Evolutionary conservation across 1,140 invertebrate genomes (phyloP), one percentile per base, ranked within the genome.

Genomic region (Rhagoletis zephyria): DNA sequence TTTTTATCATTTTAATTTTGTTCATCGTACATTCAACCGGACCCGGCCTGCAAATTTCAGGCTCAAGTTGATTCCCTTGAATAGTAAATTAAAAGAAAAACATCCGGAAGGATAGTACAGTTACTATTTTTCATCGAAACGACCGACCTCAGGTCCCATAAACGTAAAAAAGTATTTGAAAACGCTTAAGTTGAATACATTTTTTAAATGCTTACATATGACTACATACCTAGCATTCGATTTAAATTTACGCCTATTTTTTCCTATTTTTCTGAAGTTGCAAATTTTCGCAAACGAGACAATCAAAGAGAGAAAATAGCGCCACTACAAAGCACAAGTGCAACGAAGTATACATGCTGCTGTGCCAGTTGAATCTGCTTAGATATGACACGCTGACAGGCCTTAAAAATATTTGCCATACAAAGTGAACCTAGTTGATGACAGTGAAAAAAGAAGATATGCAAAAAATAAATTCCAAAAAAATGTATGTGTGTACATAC

Each of bases 281-380:
- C 16, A 48, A 48, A 56, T 81, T 81, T 81, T 81, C 48, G 19
- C 74, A 51, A 56, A 56, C 16, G 9, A 51, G 12, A 81, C 48
- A 51, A 56, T 81, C 74, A 81, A 81, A 81, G 74, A 19, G 48
- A 81, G 48, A 81, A 56, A 81, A 81, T 42, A n/a, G 51, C 56
- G 42, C 48, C 74, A 30, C n/a, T 56, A 51, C 48, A n/a, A 81
- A 56, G 40, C 48, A 56, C 48, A 48, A 81, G 12, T 81, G 42
- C 61, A 63, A 56, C n/a, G 4, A 63, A 30, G 30, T 30, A 30
- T 30, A 1, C 30, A 30, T 81, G 74, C 56, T 48, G 0, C 74
- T 81, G 74, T 56, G 74, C 74, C 74, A 81, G 74, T 81, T 59
- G 48, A 81, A 81, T 81, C 56, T 81, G 74, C 74, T 81, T 81